Percentiles rank a stretch among this genome's conserved stretches.
Conservation (phyloP, 2,888 invertebrate genomes). For the Hesperia comma region DNA sequence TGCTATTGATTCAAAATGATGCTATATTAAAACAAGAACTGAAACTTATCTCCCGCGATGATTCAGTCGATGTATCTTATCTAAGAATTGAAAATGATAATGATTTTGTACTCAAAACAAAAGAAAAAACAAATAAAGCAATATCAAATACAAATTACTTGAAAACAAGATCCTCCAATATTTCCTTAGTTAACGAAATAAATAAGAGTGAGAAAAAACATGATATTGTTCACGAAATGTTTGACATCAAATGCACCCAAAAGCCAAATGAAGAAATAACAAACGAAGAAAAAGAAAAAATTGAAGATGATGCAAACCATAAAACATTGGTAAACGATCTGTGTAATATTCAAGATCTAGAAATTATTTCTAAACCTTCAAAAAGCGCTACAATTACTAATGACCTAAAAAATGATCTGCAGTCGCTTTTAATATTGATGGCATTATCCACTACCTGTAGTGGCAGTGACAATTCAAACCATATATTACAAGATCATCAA, state of each 20-base stretch:
- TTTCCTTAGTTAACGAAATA: conserved; percentile 39
- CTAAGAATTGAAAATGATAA: conserved; percentile 58
- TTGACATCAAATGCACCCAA: conserved; percentile 46
- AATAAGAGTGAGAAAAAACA: conserved; percentile 39
- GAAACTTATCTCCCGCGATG: conserved; percentile 50
- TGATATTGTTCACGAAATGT: conserved; percentile 40
- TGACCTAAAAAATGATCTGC: conserved; percentile 55
- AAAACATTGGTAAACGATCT: conserved; percentile 26
- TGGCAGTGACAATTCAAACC: conserved; percentile 43
- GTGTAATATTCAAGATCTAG: conserved; percentile 1
- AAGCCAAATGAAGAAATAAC: conserved; percentile 12
- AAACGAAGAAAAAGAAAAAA: not conserved
- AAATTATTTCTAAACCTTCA: conserved; percentile 26
- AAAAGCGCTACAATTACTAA: conserved; percentile 14
- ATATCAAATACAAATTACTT: not conserved
- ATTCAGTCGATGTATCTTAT: conserved; percentile 51
- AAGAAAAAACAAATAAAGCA: conserved; percentile 42
- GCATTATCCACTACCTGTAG: conserved; percentile 58
- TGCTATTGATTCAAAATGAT: conserved; percentile 21
- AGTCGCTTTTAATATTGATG: conserved; percentile 70
- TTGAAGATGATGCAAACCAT: not conserved
- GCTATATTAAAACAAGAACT: conserved; percentile 45
- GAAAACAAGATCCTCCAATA: conserved; percentile 29
- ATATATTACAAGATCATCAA: conserved; percentile 20
- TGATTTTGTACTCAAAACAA: conserved; percentile 59